Conservation (phyloP, 2,113 vertebrate genomes). For the Pagrus major region DNA sequence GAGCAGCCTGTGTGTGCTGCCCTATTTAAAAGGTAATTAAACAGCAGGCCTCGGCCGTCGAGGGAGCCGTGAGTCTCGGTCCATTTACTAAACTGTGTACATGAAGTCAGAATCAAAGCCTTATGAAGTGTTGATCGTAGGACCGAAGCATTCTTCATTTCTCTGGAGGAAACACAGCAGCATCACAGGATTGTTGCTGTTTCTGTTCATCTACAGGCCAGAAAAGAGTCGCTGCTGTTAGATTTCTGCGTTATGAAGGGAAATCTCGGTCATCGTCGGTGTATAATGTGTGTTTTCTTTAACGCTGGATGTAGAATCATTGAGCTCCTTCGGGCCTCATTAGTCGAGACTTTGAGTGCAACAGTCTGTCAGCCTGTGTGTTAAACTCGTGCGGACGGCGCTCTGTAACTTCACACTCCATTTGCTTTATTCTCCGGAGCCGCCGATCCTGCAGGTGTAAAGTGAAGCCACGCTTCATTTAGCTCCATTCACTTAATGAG, state of each 20-base stretch:
- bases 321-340: slow-evolving; percentile 58
- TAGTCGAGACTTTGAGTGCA: slow-evolving; percentile 45
- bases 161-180: slow-evolving; percentile 40
- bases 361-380: slow-evolving; percentile 64
- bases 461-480: slow-evolving; percentile 49
- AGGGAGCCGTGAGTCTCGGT: slow-evolving; percentile 79
- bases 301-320: slow-evolving; percentile 42
- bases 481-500: slow-evolving; percentile 59
- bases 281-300: slow-evolving; percentile 6
- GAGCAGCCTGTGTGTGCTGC: slow-evolving; percentile 73
- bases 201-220: too few species aligned
- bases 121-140: slow-evolving; percentile 57
- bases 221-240: slow-evolving; percentile 3
- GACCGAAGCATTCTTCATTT: slow-evolving; percentile 18
- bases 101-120: slow-evolving; percentile 69
- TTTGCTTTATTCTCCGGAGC: slow-evolving; percentile 51
- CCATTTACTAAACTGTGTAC: slow-evolving; percentile 69
- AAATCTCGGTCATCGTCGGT: slow-evolving; percentile 4
- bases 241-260: neutral
- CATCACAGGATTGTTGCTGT: too few species aligned
- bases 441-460: slow-evolving; percentile 58
- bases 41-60: slow-evolving; percentile 82
- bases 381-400: slow-evolving; percentile 43
- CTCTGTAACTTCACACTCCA: slow-evolving; percentile 52
- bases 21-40: slow-evolving; percentile 89